A percentile compares a stretch with the other conserved stretches of the same genome.
Evolutionary conservation across 2,113 vertebrate genomes (phyloP).

Genomic region (Hiodon tergisus): DNA sequence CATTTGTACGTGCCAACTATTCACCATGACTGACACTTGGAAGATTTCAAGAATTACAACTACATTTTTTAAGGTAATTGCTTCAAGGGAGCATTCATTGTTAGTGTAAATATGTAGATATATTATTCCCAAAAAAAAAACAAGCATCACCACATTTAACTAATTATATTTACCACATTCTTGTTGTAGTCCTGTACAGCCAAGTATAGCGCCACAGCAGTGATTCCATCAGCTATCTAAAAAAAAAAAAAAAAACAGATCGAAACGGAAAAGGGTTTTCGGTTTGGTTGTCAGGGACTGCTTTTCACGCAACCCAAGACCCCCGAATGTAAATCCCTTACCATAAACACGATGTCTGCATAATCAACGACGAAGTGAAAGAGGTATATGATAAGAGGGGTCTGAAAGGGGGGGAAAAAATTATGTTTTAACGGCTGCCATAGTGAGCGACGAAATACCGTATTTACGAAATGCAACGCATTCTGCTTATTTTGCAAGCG

Average conservation of each 20-base stretch:
- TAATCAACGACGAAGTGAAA: constrained; percentile 97
- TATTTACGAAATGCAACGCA: too few relatives aligned
- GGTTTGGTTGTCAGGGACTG: neutral
- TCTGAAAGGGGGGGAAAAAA: constrained; percentile 63
- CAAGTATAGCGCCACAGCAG: constrained; percentile 86
- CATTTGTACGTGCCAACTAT: too few relatives aligned
- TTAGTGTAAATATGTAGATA: too few relatives aligned
- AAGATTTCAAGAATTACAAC: too few relatives aligned
- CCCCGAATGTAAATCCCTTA: constrained; percentile 55
- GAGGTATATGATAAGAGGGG: constrained; percentile 89
- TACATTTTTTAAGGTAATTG: too few relatives aligned
- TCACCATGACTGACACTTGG: too few relatives aligned
- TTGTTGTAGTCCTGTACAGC: constrained; percentile 90
- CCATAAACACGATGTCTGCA: constrained; percentile 92
- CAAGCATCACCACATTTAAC: neutral
- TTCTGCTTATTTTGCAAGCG: too few relatives aligned
- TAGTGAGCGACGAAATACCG: neutral
- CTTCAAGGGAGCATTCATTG: too few relatives aligned
- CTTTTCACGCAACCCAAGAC: neutral
- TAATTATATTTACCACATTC: constrained; percentile 74
- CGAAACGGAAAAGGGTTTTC: too few relatives aligned
- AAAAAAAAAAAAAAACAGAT: constrained; percentile 6
- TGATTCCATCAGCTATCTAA: constrained; percentile 84
- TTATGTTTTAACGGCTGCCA: neutral
- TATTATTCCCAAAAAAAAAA: neutral